Percentiles rank a stretch among this genome's conserved stretches.
These are phyloP conservation scores for Diabrotica undecimpunctata DNA, from an alignment of 1,140 invertebrate species.

Conservation along the genomic window DNA sequence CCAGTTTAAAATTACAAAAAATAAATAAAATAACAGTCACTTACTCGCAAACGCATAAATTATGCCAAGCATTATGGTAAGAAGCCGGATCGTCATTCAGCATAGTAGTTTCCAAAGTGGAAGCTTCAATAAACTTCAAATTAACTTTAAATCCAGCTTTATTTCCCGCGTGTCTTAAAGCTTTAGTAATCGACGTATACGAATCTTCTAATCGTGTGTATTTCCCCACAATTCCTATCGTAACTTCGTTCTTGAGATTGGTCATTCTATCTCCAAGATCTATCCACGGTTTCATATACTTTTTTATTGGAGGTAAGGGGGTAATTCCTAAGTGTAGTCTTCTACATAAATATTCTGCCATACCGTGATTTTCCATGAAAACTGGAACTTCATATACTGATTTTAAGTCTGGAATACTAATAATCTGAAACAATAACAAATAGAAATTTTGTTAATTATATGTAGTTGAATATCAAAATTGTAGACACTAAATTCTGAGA, in stretches of 20 bases:
- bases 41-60: slow-evolving; percentile 84
- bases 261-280: slow-evolving; percentile 84
- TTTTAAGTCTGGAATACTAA: slow-evolving; percentile 90
- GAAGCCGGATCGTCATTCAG: slow-evolving; percentile 70
- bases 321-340: slow-evolving; percentile 74
- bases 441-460: background rate
- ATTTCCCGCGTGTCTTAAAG: slow-evolving; percentile 88
- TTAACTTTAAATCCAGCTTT: slow-evolving; percentile 80
- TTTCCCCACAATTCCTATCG: slow-evolving; percentile 97
- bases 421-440: slow-evolving; percentile 63
- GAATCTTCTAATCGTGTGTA: slow-evolving; percentile 95
- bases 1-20: too few relatives aligned
- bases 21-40: slow-evolving; percentile 34
- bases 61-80: slow-evolving; percentile 93
- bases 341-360: slow-evolving; percentile 82
- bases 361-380: slow-evolving; percentile 85
- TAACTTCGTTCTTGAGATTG: slow-evolving; percentile 72
- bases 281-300: slow-evolving; percentile 87
- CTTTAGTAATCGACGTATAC: slow-evolving; percentile 95
- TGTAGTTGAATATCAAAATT: too few relatives aligned
- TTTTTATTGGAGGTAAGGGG: slow-evolving; percentile 57
- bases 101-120: slow-evolving; percentile 76
- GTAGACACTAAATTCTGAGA: too few relatives aligned
- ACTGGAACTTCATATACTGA: slow-evolving; percentile 96
- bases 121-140: slow-evolving; percentile 88